Base-by-base conservation (phyloP, 2,888 invertebrate species). In the Eupeodes latifasciatus region DNA sequence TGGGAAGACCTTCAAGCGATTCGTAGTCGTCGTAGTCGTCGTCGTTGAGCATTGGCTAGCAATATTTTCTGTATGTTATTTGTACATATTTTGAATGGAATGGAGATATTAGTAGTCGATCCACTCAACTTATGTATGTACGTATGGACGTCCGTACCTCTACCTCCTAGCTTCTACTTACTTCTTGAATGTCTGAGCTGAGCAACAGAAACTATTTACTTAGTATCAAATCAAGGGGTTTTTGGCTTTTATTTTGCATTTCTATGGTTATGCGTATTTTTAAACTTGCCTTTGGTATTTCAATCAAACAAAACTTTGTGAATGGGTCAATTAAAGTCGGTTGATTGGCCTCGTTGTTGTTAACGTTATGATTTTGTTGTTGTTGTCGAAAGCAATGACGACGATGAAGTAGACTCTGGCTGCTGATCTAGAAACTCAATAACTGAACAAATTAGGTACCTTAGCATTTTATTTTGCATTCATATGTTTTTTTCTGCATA, bases 251-350 rank as follows among this genome's bases (percentile, higher is more conserved):
- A 47, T 11, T 47, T 47, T 49, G 75, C 85, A 81, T 84, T 81
- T 88, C 85, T 69, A 78, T 40, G 40, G 40, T 40, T 40, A 40
- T 78, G 88, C 85, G 88, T 88, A 84, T 62, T 84, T 47, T 72
- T 72, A 72, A 27, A 84, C 34, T 81, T 61, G 84, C 74, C 85
- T 88, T 85, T 88, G 81, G 88, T 88, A 85, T 85, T 85, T 59
- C 85, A 85, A 81, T 88, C 81, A 88, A 85, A 85, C 81, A 88
- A 85, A 85, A 49, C 64, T 88, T 72, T 51, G 67, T 88, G 88
- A 88, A 81, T 88, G 81, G 88, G 81, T 85, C 81, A 88, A 88
- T 88, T 88, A 88, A 88, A 81, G 64, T 67, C 51, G 77, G 76
- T 81, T 61, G 75, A 64, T 62, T 75, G 62, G 75, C 62, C 62